Conservation (phyloP, 2,113 vertebrate genomes). For the Scomber japonicus region DNA sequence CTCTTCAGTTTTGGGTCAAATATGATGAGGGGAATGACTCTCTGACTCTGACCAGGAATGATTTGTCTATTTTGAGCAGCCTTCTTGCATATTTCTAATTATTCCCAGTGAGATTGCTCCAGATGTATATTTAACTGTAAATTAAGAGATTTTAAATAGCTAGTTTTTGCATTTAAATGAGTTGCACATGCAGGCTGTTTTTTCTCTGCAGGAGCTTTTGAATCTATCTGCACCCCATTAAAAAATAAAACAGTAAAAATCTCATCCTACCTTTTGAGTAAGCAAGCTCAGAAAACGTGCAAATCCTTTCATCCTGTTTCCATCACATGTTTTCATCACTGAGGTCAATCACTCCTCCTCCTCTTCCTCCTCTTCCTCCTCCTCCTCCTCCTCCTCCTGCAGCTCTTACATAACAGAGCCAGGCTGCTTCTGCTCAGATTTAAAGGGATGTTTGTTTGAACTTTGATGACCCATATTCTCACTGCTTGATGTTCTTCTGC, state of each 20-base stretch:
- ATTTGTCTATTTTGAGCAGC: not conserved
- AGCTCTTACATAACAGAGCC: slow-evolving; percentile 56
- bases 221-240: not conserved
- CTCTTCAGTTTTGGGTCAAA: not conserved
- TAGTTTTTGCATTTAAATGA: too few relatives aligned
- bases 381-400: too few relatives aligned
- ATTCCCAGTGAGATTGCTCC: not conserved
- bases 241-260: not conserved
- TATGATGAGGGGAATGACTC: too few relatives aligned
- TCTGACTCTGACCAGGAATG: not conserved
- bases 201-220: too few relatives aligned
- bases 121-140: too few relatives aligned
- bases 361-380: too few relatives aligned
- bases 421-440: slow-evolving; percentile 12
- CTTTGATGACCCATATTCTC: not conserved
- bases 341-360: slow-evolving; percentile 66
- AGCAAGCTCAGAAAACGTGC: slow-evolving; percentile 60
- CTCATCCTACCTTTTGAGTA: slow-evolving; percentile 42
- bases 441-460: not conserved
- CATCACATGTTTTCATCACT: slow-evolving; percentile 62
- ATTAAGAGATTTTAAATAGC: too few relatives aligned
- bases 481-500: too few relatives aligned
- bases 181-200: too few relatives aligned
- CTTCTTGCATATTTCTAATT: not conserved
- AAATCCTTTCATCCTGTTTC: slow-evolving; percentile 83